Base-by-base conservation (phyloP, 1,140 invertebrate species). In the Ectropis grisescens region DNA sequence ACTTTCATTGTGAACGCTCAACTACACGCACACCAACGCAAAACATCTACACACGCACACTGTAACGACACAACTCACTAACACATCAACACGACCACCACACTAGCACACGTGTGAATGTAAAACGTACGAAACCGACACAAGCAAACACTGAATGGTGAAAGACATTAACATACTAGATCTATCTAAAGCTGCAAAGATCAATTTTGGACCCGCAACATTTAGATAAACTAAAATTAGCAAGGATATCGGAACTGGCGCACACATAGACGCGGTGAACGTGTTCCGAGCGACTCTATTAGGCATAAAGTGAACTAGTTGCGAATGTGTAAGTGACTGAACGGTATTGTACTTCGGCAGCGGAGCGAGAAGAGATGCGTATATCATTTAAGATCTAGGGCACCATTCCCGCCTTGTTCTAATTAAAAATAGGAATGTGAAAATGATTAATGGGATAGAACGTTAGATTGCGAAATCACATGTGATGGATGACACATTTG, bases 1-100 rank as follows among this genome's bases (percentile, higher is more conserved):
- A 78, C 69, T 72, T 75, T 78, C 68, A 75, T 78, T 78, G 70
- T 78, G 64, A 71, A 69, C 59, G 67, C 60, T 65, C 50, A 58
- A 67, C 47, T 51, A 66, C 52, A 56, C 58, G 41, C 39, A 50
- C 41, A 49, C 55, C 53, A 12, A 38, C 31, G 45, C 19, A 47
- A 16, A 37, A 16, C 37, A 48, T 36, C 29, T 45, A 30, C 39
- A 52, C 41, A 41, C 11, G 30, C 11, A 34, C 16, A 43, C 33
- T 27, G 11, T 26, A 47, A 28, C 37, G 36, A 37, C 37, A 41
- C 27, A 40, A 25, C 32, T 19, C 44, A 44, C 29, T 27, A 39
- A 41, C 28, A 11, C 22, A 33, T 15, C 16, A 19, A 19, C 8
- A 19, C 16, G 3, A 8, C 3, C 16, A 8, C 3, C 16, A 19